phyloP scores from a whole-genome alignment of 1,140 invertebrate species.

The Paralvinella palmiformis region DNA sequence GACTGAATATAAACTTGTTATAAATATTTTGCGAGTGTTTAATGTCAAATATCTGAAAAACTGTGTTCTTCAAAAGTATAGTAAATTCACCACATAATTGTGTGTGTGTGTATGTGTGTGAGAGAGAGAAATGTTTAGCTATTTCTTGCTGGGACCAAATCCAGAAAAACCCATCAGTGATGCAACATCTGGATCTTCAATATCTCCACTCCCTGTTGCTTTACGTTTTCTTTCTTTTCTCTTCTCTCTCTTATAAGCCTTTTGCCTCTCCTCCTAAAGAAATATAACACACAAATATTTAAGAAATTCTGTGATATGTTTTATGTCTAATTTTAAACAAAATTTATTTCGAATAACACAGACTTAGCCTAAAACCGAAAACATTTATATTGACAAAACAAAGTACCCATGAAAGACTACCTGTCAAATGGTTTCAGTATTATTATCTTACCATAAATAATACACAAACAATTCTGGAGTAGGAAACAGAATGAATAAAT shows the following conservation, averaged over 20 bases:
- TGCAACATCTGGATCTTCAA: conserved; percentile 69
- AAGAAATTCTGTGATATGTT: neutral
- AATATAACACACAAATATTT: too few species aligned
- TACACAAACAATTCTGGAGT: too few species aligned
- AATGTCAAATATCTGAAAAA: too few species aligned
- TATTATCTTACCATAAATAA: neutral
- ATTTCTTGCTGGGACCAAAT: conserved; percentile 85
- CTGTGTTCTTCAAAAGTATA: too few species aligned
- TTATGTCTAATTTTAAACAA: neutral
- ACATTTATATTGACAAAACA: neutral
- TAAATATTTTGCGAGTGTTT: too few species aligned
- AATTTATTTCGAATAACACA: neutral
- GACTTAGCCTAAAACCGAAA: neutral
- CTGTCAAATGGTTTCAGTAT: neutral
- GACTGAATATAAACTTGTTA: too few species aligned
- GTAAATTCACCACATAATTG: too few species aligned
- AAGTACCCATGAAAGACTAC: neutral
- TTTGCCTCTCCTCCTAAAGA: conserved; percentile 79
- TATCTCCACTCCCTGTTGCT: conserved; percentile 51
- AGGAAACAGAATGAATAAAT: too few species aligned
- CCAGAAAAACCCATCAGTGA: conserved; percentile 97
- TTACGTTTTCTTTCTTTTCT: conserved; percentile 85
- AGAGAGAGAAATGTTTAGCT: too few species aligned
- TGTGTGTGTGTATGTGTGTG: too few species aligned
- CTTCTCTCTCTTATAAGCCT: conserved; percentile 85